Percentiles rank a stretch among this genome's conserved stretches.
These are phyloP conservation scores for Bradypodion pumilum DNA, from an alignment of 2,797 vertebrate species.

Conservation along the genomic window DNA sequence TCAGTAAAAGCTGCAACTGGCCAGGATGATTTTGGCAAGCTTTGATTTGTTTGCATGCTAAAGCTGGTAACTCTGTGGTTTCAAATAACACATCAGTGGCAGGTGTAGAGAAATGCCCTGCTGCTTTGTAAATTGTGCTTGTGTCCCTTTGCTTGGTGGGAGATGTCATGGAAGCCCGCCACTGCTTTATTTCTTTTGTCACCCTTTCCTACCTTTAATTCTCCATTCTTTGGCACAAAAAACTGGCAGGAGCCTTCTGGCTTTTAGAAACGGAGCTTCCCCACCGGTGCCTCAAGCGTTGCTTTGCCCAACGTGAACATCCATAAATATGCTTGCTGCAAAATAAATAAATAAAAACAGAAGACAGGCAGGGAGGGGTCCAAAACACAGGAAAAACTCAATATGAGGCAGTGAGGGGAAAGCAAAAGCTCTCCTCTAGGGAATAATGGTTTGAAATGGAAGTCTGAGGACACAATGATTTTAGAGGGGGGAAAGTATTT, in stretches of 20 bases:
- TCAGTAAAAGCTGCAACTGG: neutral
- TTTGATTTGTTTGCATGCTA: constrained; percentile 27
- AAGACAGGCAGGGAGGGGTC: neutral
- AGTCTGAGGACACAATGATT: neutral
- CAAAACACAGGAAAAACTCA: constrained; percentile 23
- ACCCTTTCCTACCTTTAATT: constrained; percentile 21
- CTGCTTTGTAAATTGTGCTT: neutral
- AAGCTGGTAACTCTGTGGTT: rapidly evolving
- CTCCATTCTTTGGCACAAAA: constrained; percentile 30
- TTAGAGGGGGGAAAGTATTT: constrained; percentile 6
- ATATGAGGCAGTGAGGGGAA: constrained; percentile 24
- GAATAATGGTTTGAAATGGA: constrained; percentile 24
- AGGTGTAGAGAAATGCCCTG: rapidly evolving
- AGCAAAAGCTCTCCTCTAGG: constrained; percentile 53
- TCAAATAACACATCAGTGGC: neutral
- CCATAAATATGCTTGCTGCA: constrained; percentile 36
- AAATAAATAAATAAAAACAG: constrained; percentile 15
- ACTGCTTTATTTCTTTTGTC: constrained; percentile 1
- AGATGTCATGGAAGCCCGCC: constrained; percentile 50
- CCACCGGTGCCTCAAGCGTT: constrained; percentile 30
- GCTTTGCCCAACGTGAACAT: constrained; percentile 47
- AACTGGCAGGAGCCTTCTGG: constrained; percentile 34
- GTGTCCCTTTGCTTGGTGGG: constrained; percentile 50
- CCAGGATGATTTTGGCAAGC: neutral
- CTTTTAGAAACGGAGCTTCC: constrained; percentile 42